Conservation (phyloP, 2,797 vertebrate genomes). For the Hemitrygon akajei region DNA sequence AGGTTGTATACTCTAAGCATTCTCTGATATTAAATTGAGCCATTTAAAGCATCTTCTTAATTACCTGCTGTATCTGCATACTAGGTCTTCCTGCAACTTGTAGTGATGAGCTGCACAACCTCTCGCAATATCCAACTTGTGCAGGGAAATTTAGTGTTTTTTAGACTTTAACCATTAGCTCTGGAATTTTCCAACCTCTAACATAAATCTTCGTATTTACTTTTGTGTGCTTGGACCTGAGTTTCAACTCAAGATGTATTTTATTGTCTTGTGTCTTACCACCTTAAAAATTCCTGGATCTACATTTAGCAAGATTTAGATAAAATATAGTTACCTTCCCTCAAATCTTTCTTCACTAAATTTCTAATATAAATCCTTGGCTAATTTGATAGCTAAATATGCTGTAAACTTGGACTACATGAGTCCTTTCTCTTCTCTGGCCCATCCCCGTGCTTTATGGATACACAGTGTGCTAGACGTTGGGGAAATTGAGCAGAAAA, state of each 20-base stretch:
- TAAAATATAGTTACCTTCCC: background rate
- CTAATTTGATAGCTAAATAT: background rate
- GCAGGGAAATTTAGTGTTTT: too few species aligned
- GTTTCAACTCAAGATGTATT: background rate
- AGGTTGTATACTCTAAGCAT: too few species aligned
- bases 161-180: background rate
- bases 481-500: slow-evolving; percentile 15
- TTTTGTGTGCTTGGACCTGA: background rate
- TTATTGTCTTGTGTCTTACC: background rate
- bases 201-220: background rate
- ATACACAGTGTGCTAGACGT: background rate
- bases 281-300: background rate
- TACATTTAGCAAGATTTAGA: background rate
- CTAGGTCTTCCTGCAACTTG: too few species aligned
- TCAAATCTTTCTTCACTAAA: background rate
- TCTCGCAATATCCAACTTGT: too few species aligned
- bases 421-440: background rate
- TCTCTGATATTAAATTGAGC: too few species aligned
- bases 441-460: background rate
- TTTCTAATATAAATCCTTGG: background rate
- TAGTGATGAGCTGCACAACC: too few species aligned
- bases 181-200: background rate
- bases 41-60: too few species aligned
- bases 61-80: too few species aligned
- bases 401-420: background rate